Conservation (phyloP, 2,113 vertebrate species). For the Phainopepla nitens region DNA sequence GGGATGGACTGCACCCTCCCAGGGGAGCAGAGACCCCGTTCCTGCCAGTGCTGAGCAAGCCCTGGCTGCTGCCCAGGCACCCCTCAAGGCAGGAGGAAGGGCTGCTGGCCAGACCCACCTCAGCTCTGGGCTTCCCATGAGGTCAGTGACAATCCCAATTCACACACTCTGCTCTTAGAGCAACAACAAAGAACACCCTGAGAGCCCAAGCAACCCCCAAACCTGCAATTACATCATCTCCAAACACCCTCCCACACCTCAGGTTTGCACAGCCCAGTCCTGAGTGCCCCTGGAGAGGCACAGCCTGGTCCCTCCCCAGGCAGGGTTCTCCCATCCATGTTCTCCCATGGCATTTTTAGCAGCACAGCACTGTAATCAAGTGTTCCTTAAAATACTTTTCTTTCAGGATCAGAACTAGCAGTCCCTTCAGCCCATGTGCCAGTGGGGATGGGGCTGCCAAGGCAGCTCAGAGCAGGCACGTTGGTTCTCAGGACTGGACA, state of each 20-base stretch:
- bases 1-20: not conserved
- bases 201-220: not conserved
- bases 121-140: not conserved
- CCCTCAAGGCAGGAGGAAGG: not conserved
- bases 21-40: not conserved
- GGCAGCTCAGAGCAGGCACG: not conserved
- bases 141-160: not conserved
- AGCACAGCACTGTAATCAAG: constrained; percentile 42
- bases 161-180: not conserved
- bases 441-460: not conserved
- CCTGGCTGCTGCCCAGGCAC: not conserved
- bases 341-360: constrained; percentile 3
- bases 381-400: constrained; percentile 37
- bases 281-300: rapidly evolving
- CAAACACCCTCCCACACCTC: not conserved
- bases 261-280: not conserved
- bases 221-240: rapidly evolving
- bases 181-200: not conserved
- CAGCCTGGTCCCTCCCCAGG: not conserved
- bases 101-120: rapidly evolving
- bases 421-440: not conserved
- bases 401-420: constrained; percentile 9
- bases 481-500: not conserved
- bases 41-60: not conserved
- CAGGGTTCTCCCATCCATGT: not conserved